A percentile compares a stretch with the other conserved stretches of the same genome.
Conservation (phyloP, 2,797 vertebrate species). For the Esox lucius region DNA sequence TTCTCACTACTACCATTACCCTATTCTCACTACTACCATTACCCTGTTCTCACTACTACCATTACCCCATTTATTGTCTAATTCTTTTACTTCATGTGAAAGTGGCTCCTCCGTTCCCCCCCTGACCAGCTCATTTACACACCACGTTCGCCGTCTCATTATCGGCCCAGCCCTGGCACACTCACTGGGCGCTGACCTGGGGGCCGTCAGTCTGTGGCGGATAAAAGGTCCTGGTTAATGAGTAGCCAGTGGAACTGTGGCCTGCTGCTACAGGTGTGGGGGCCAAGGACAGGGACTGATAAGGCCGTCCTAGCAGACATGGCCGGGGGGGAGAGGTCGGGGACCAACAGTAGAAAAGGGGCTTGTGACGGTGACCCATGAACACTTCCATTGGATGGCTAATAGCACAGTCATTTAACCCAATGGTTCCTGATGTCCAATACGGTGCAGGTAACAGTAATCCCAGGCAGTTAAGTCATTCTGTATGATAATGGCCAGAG, state of each 20-base stretch:
- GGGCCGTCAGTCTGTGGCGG: conserved; percentile 70
- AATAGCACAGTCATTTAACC: not conserved
- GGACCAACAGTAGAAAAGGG: not conserved
- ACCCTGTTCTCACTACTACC: too few relatives aligned
- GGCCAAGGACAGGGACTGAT: conserved; percentile 59
- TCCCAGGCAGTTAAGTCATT: not conserved
- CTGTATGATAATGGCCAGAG: not conserved
- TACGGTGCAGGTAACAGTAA: not conserved
- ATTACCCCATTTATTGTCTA: too few relatives aligned
- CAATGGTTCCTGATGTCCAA: not conserved
- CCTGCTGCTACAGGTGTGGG: conserved; percentile 73
- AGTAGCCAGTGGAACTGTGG: conserved; percentile 67
- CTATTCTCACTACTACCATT: too few relatives aligned
- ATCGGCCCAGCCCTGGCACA: not conserved
- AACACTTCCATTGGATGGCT: not conserved
- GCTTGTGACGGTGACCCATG: not conserved
- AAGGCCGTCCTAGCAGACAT: conserved; percentile 34
- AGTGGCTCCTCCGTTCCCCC: not conserved
- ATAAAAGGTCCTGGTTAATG: conserved; percentile 83
- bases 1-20: too few relatives aligned
- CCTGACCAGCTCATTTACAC: not conserved
- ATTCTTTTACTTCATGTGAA: not conserved
- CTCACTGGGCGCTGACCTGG: conserved; percentile 62
- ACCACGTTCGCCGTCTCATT: not conserved
- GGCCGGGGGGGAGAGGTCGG: conserved; percentile 9